Conservation (phyloP, 2,888 invertebrate genomes). For the Xanthia icteritia region DNA sequence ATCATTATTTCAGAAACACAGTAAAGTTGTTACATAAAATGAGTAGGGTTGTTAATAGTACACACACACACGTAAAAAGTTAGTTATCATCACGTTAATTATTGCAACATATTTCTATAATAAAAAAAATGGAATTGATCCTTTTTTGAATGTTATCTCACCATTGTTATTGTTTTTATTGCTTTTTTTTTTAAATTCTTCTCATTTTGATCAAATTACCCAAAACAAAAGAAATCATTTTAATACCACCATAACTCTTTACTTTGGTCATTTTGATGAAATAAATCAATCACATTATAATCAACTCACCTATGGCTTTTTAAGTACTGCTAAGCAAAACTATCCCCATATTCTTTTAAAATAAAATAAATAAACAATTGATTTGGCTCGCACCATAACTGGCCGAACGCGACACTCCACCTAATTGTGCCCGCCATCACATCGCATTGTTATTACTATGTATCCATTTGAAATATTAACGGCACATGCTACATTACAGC, state of each 20-base stretch:
- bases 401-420: slow-evolving; percentile 49
- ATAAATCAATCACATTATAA: not conserved
- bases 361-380: not conserved
- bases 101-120: not conserved
- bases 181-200: no score
- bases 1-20: no score
- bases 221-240: not conserved
- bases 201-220: not conserved
- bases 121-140: not conserved
- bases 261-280: not conserved
- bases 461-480: slow-evolving; percentile 86
- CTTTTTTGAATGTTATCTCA: not conserved
- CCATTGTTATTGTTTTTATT: no score
- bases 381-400: slow-evolving; percentile 57
- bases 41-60: no score
- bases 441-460: slow-evolving; percentile 83
- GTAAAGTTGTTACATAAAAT: no score
- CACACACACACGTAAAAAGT: no score
- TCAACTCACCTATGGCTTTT: not conserved
- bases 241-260: not conserved
- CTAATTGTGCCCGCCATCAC: slow-evolving; percentile 81
- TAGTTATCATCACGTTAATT: not conserved
- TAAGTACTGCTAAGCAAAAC: not conserved
- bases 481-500: slow-evolving; percentile 75
- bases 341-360: no score